phyloP scores from a whole-genome alignment of 53 echinoderm and acorn worm species.

The Luidia sarsii region DNA sequence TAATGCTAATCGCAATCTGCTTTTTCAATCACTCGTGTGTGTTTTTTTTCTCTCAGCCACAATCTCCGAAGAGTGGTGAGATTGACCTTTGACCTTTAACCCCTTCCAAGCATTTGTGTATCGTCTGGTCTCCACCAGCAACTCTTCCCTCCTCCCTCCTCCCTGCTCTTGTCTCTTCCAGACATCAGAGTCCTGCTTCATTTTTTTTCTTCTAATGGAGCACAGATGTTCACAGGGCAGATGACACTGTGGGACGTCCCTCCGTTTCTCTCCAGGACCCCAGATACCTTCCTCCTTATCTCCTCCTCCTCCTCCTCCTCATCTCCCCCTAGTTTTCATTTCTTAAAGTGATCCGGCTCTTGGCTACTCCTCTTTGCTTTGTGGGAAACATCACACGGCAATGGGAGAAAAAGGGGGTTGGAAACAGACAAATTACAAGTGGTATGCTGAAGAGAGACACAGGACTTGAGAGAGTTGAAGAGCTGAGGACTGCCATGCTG shows the following conservation, averaged over 20 bases:
- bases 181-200: too few relatives aligned
- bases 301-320: neutral
- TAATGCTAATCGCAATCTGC: conserved; percentile 10
- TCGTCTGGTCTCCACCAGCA: neutral
- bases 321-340: conserved; percentile 8
- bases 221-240: conserved; percentile 44
- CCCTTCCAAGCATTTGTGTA: neutral
- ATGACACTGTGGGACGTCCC: conserved; percentile 1
- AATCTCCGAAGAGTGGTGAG: neutral
- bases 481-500: too few relatives aligned
- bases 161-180: neutral
- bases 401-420: too few relatives aligned
- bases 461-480: too few relatives aligned
- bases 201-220: neutral
- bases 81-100: conserved; percentile 34
- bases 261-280: neutral
- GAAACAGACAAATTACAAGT: too few relatives aligned
- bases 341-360: conserved; percentile 10
- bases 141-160: neutral
- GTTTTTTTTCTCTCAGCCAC: neutral
- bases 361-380: too few relatives aligned
- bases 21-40: neutral
- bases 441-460: too few relatives aligned
- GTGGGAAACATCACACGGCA: too few relatives aligned
- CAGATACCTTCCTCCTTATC: too few relatives aligned